Base-by-base conservation (phyloP, 2,888 invertebrate species). In the Tachina grossa region DNA sequence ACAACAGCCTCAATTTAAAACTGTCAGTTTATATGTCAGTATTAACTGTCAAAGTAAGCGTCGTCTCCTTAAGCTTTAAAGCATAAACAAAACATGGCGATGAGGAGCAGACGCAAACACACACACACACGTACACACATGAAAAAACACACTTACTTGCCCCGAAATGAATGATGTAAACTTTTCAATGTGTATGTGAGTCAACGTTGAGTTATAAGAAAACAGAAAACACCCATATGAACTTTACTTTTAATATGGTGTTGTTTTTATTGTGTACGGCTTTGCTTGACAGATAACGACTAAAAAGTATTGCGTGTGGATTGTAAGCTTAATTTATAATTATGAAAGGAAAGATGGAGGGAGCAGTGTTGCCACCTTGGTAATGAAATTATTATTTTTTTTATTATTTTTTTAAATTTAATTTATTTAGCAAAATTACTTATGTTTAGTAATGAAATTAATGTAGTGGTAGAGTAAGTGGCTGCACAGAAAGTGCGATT, bases 11-110 rank as follows among this genome's bases (percentile, higher is more conserved):
- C 90, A 91, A 91, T 91, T 91, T 91, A 89, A 90, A 90, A 89
- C 91, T 91, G 90, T 91, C 90, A 91, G 90, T 91, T 91, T 89
- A 90, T 90, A 88, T 91, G 91, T 91, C 91, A 90, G 91, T 91
- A 89, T 89, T 89, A 91, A 91, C 91, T 91, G 91, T 90, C 91
- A 91, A 85, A 85, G 85, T 83, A 83, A 76, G 83, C 85, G 85
- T 85, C 85, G 83, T 85, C 85, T 85, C 83, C 71, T 85, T 85
- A 85, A 85, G 85, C 85, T 85, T 85, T 76, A 85, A 83, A 83
- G 72, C 74, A 82, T 61, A 78, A 51, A 77, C 51, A 83, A 69
- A 81, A 63, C 74, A 84, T 41, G 63, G 71, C 49, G 76, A 77
- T 31, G 45, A 72, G 63, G 13, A 55, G 13, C 57, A 22, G 79